phyloP scores from a whole-genome alignment of 2,797 vertebrate species.

The Tokudaia tokunoshimensis region DNA sequence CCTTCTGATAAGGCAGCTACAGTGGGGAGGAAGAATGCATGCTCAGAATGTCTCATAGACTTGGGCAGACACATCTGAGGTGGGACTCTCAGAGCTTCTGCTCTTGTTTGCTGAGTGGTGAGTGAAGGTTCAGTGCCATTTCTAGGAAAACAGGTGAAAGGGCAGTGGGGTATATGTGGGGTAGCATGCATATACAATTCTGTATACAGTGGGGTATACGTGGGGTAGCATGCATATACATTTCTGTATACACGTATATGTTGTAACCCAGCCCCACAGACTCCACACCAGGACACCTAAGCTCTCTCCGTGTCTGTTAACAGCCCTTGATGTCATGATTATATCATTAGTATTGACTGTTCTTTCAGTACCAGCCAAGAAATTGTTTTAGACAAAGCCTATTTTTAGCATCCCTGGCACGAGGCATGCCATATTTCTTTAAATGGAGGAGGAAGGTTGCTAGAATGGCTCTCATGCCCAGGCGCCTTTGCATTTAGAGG shows the following conservation, averaged over 20 bases:
- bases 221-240: no score
- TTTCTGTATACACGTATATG: background rate
- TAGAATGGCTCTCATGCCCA: background rate
- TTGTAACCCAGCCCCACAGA: no score
- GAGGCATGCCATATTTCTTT: conserved; percentile 3
- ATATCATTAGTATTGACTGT: conserved; percentile 63
- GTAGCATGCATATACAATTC: no score
- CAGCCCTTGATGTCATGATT: conserved; percentile 23
- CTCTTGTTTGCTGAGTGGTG: background rate
- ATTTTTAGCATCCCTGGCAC: conserved; percentile 49
- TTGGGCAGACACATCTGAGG: no score
- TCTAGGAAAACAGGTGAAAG: background rate
- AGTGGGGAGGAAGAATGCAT: background rate
- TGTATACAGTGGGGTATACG: accelerated
- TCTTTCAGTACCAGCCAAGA: conserved; percentile 46
- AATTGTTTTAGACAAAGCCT: conserved; percentile 59
- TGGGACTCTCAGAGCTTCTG: background rate
- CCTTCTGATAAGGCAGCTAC: background rate
- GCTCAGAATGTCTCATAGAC: background rate
- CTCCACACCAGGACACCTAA: background rate
- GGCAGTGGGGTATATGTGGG: accelerated
- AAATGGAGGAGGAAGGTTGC: background rate
- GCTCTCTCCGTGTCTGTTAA: conserved; percentile 16
- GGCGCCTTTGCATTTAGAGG: background rate
- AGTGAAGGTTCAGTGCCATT: background rate